Conservation (phyloP, 1,140 invertebrate genomes). For the Camponotus pennsylvanicus region DNA sequence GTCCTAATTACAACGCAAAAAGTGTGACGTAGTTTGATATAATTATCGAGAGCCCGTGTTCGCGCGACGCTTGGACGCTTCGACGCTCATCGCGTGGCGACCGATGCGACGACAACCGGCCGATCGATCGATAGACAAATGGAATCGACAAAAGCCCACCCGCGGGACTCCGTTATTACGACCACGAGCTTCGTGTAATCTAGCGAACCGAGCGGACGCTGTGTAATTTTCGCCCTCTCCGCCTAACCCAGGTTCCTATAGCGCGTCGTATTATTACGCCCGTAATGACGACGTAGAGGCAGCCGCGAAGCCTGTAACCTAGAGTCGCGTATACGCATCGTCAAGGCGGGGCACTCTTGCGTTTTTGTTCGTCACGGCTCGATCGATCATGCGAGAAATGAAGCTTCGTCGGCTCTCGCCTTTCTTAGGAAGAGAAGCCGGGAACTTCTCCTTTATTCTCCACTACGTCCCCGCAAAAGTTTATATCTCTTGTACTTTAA, state of each 20-base stretch:
- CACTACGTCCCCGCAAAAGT: neutral
- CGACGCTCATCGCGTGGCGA: conserved; percentile 18
- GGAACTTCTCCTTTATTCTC: conserved; percentile 65
- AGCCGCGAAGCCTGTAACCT: conserved; percentile 29
- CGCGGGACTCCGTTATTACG: conserved; percentile 51
- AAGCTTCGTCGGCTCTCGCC: neutral
- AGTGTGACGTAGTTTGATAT: conserved; percentile 44
- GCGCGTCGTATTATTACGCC: conserved; percentile 66
- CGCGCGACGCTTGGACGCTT: conserved; percentile 21
- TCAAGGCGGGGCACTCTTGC: conserved; percentile 15
- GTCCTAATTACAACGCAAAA: conserved; percentile 60
- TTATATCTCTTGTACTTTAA: neutral
- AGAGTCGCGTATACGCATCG: conserved; percentile 36
- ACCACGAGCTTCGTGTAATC: conserved; percentile 63
- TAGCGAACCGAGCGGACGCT: conserved; percentile 22
- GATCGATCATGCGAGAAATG: conserved; percentile 64
- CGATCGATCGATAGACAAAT: conserved; percentile 58
- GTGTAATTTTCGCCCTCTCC: conserved; percentile 66
- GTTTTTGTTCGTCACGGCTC: conserved; percentile 32
- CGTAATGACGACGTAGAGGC: conserved; percentile 59
- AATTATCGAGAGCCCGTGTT: conserved; percentile 54
- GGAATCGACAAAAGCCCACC: conserved; percentile 62
- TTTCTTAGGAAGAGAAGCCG: conserved; percentile 67
- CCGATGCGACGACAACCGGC: neutral
- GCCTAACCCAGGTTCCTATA: neutral